Conservation (phyloP, 2,888 invertebrate genomes). For the Xanthia icteritia region DNA sequence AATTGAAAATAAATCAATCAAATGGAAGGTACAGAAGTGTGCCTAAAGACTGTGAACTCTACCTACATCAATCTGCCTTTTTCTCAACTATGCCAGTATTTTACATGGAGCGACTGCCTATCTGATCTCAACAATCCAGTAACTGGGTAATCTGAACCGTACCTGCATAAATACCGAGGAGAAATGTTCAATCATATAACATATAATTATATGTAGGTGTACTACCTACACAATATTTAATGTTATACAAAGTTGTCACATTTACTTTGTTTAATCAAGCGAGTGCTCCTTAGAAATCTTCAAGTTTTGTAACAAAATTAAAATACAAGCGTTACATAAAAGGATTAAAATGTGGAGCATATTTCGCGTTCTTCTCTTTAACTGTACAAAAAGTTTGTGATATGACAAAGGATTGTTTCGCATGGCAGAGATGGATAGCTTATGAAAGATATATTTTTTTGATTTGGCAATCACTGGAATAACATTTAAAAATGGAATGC, state of each 20-base stretch:
- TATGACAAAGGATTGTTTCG: constrained; percentile 83
- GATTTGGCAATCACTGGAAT: constrained; percentile 80
- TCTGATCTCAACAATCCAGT: no score
- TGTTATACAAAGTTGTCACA: constrained; percentile 48
- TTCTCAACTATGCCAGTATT: no score
- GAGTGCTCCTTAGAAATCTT: constrained; percentile 30
- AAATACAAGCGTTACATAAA: constrained; percentile 73
- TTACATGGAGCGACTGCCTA: no score
- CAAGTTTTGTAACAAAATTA: constrained; percentile 53
- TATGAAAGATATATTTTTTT: constrained; percentile 83
- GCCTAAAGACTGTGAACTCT: not conserved
- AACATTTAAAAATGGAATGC: constrained; percentile 85
- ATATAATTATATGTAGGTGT: not conserved
- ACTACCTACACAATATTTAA: not conserved
- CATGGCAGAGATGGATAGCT: constrained; percentile 74
- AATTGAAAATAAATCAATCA: not conserved
- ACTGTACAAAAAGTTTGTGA: constrained; percentile 77
- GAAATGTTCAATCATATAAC: not conserved
- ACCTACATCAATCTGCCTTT: no score
- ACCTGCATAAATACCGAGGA: no score
- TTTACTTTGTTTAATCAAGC: constrained; percentile 51
- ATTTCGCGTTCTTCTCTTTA: constrained; percentile 70
- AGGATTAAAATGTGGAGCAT: constrained; percentile 80
- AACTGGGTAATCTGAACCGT: not conserved
- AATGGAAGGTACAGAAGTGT: not conserved